Conservation (phyloP, 1,140 invertebrate genomes). For the Halictus rubicundus region DNA sequence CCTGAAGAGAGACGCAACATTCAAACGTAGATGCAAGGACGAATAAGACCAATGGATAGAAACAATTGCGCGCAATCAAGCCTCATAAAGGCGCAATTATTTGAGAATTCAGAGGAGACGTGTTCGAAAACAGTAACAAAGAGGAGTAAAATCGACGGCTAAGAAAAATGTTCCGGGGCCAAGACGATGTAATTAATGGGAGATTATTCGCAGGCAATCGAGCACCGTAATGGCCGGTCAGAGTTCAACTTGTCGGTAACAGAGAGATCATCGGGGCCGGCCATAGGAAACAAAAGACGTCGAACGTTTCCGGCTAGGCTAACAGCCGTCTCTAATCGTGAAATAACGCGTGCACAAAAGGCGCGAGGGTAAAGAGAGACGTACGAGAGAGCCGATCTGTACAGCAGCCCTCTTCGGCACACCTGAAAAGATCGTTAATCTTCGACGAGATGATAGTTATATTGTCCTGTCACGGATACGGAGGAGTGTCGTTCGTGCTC, state of each 20-base stretch:
- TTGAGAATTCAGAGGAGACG: no score
- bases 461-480: conserved; percentile 43
- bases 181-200: no score
- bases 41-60: no score
- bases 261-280: background rate
- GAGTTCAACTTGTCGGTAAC: background rate
- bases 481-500: conserved; percentile 42
- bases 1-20: no score
- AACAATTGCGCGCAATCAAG: no score
- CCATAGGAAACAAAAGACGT: background rate
- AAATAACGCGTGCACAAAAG: conserved; percentile 18
- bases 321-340: conserved; percentile 25
- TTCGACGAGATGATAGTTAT: conserved; percentile 50
- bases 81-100: no score
- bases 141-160: no score
- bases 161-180: no score
- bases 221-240: no score
- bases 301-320: background rate
- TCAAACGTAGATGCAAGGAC: no score
- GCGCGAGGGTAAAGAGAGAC: conserved; percentile 23
- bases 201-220: no score
- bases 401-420: conserved; percentile 22
- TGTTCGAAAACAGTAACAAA: no score
- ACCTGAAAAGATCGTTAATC: conserved; percentile 51
- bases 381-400: conserved; percentile 27